Evolutionary conservation across 2,888 invertebrate species (phyloP), one percentile per base, ranked within the genome.

Genomic region (Apeira syringaria): DNA sequence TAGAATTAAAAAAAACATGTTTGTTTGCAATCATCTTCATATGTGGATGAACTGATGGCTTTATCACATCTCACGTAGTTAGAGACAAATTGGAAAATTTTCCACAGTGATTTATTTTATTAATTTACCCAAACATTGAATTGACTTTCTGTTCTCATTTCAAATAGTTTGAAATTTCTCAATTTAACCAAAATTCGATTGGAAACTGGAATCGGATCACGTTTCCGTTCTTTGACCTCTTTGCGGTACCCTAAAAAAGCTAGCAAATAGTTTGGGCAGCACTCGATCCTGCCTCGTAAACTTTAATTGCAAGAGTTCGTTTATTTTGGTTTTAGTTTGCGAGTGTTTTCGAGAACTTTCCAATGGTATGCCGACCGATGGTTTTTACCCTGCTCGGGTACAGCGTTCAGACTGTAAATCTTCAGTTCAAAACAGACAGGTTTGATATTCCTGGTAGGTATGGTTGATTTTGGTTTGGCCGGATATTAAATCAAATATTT

Each of bases 251-350:
- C 47, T 52, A 50, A 41, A 55, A 47, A 61, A 38, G 33, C 43
- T 29, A 43, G 29, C 43, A 45, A 45, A 61, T 58, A 39, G 40
- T 46, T 40, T 7, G 9, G 22, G 12, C 56, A 24, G 59, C 56
- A 50, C 26, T 26, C 50, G 53, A 48, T 52, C 47, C 53, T 36
- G 45, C 34, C 47, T 45, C 61, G 60, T 64, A 58, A 65, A 74
- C 59, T 71, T 73, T 72, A 73, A 74, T 69, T 73, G 68, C 69
- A 61, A 64, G 63, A 46, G 59, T 63, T 64, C 56, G 62, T 70
- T 69, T 69, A 66, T 74, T 74, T 68, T 61, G 53, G 52, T 55
- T 50, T 50, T 44, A 18, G 18, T 8, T 20, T 3, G 2, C n/a
- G 43, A 29, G 33, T 38, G 33, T 12, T 28, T 17, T 46, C 42